Evolutionary conservation across 2,888 invertebrate species (phyloP), one percentile per base, ranked within the genome.

Genomic region (Endotricha flammealis): DNA sequence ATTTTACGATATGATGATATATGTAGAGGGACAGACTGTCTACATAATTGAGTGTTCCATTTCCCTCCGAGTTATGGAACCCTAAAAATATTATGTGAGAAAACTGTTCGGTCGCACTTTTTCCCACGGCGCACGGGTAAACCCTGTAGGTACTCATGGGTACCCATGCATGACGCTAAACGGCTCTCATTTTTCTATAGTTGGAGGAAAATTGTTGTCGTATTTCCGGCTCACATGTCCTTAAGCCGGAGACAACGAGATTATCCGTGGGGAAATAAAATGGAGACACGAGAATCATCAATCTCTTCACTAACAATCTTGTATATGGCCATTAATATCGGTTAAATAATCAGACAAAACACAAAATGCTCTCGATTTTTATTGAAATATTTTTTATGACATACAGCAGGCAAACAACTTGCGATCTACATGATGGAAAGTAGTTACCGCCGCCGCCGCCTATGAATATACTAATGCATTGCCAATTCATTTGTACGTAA

Each of bases 171-270:
- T 63, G 59, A 67, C 73, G 64, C 72, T 82, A 79, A 83, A 73
- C 71, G 78, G 58, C 69, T 64, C 75, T 73, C 80, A 82, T 82
- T 82, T 82, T 79, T 83, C 79, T 76, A 74, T 81, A 81, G 79
- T 79, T 76, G 75, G 65, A 76, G 76, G 78, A 79, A 80, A 82
- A 82, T 81, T 79, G 80, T 77, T 68, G 72, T 78, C 80, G 79
- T 79, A 80, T 82, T 81, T 82, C 76, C 77, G 71, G 68, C 81
- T 80, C 81, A 77, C 78, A 78, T 80, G 75, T 76, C 79, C 80
- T 78, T 81, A 80, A 80, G 76, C 74, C 70, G 72, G 75, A 81
- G 80, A 82, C 82, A 79, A 79, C 78, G 76, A 80, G 83, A 82
- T 83, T 82, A 82, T 80, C 79, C 73, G 71, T 64, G 72, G 73